Conservation (phyloP, 2,113 vertebrate species). For the Serilophus lunatus region DNA sequence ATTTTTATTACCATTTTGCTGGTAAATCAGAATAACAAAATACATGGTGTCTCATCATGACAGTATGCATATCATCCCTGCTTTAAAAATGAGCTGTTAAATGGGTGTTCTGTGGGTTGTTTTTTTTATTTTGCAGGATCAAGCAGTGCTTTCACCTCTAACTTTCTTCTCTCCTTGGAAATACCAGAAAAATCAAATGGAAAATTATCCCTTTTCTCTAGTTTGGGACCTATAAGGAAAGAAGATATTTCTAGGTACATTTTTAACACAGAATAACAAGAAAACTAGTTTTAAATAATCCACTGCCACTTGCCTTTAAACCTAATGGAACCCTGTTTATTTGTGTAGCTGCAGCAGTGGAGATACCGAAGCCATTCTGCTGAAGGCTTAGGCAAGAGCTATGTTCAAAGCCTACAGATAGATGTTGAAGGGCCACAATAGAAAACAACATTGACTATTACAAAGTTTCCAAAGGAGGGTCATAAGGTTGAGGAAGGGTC, state of each 20-base stretch:
- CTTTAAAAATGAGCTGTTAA: not conserved
- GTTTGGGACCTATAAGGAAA: not conserved
- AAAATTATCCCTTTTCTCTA: not conserved
- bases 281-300: not conserved
- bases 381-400: not conserved
- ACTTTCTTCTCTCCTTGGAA: not conserved
- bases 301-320: not conserved
- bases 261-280: not conserved
- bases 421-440: not conserved
- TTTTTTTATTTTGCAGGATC: not conserved
- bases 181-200: not conserved
- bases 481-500: too few relatives aligned
- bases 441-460: too few relatives aligned
- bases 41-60: not conserved
- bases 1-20: not conserved
- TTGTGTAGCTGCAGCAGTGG: not conserved
- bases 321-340: not conserved
- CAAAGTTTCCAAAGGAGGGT: too few relatives aligned
- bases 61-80: not conserved
- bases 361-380: not conserved
- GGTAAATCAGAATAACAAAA: not conserved
- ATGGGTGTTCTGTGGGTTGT: too few relatives aligned
- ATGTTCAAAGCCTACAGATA: fast-evolving
- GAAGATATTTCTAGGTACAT: not conserved
- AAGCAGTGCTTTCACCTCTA: not conserved